Conservation (phyloP, 30 jellyfish, hydroid and myxozoan species). For the Cassiopea andromeda region DNA sequence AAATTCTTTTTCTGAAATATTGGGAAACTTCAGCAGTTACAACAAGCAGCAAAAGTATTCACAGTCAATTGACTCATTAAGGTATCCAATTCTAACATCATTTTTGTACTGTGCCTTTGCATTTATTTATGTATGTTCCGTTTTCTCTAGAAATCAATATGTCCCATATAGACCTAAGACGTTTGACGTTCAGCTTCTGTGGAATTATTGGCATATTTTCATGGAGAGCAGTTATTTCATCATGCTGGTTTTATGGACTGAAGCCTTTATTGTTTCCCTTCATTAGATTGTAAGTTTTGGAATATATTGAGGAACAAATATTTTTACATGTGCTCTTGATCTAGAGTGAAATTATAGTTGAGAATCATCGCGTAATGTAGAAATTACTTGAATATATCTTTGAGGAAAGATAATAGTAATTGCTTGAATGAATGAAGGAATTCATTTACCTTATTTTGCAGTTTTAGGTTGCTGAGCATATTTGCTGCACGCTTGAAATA, state of each 20-base stretch:
- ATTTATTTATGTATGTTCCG: background rate
- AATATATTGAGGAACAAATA: background rate
- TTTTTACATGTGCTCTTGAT: background rate
- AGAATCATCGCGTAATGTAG: background rate
- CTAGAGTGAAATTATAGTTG: background rate
- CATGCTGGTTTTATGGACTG: conserved; percentile 2
- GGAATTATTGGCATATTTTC: background rate
- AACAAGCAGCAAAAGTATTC: too few relatives aligned
- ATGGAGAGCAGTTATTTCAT: conserved; percentile 9
- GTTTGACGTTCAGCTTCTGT: conserved; percentile 1
- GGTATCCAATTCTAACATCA: too few relatives aligned
- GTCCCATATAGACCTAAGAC: background rate
- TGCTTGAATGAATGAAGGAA: background rate
- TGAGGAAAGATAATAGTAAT: background rate
- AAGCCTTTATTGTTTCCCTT: background rate
- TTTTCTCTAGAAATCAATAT: background rate
- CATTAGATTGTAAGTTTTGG: conserved; percentile 10
- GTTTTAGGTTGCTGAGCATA: background rate
- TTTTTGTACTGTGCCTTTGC: too few relatives aligned
- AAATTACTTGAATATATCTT: background rate
- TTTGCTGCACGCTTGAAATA: background rate
- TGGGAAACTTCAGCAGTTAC: too few relatives aligned
- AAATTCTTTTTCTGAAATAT: too few relatives aligned
- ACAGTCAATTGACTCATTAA: too few relatives aligned
- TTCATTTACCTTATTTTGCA: background rate